These are phyloP conservation scores for Crossoptilon crossoptilon DNA, from an alignment of 2,797 vertebrate genomes.

Conservation along the genomic window DNA sequence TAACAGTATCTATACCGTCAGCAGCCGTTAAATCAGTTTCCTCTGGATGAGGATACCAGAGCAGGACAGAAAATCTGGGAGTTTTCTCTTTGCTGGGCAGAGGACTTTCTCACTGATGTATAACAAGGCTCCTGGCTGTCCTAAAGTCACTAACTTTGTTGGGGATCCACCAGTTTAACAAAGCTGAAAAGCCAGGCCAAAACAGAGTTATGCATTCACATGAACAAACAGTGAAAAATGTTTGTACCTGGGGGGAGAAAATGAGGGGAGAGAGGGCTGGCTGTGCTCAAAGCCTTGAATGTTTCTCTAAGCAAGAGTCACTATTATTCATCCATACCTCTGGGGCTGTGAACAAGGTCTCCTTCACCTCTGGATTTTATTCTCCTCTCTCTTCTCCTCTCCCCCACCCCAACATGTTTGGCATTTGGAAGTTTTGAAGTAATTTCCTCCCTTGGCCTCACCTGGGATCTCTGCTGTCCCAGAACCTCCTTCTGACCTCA, in stretches of 20 bases:
- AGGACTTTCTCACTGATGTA: constrained; percentile 22
- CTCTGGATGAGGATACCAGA: constrained; percentile 21
- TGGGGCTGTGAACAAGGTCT: constrained; percentile 65
- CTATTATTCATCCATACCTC: constrained; percentile 63
- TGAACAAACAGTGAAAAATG: constrained; percentile 60
- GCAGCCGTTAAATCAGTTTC: constrained; percentile 25
- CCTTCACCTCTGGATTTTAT: constrained; percentile 57
- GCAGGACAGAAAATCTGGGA: constrained; percentile 11
- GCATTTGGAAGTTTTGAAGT: constrained; percentile 81
- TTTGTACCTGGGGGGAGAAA: constrained; percentile 52
- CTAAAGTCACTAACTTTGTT: neutral
- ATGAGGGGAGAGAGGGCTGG: neutral
- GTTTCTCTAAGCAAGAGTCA: constrained; percentile 43
- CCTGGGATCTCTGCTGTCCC: constrained; percentile 83
- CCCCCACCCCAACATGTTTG: constrained; percentile 64
- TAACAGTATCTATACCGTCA: neutral
- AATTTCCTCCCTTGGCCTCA: constrained; percentile 83
- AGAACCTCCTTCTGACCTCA: constrained; percentile 84
- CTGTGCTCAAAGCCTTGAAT: constrained; percentile 46
- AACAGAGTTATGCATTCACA: constrained; percentile 58
- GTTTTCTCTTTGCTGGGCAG: constrained; percentile 22
- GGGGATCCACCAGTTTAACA: neutral
- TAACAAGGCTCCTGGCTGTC: neutral
- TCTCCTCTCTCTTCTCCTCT: constrained; percentile 27
- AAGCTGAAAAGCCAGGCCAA: constrained; percentile 2